Evolutionary conservation across 2,888 invertebrate species (phyloP).

Genomic region (Leucophenga montana): DNA sequence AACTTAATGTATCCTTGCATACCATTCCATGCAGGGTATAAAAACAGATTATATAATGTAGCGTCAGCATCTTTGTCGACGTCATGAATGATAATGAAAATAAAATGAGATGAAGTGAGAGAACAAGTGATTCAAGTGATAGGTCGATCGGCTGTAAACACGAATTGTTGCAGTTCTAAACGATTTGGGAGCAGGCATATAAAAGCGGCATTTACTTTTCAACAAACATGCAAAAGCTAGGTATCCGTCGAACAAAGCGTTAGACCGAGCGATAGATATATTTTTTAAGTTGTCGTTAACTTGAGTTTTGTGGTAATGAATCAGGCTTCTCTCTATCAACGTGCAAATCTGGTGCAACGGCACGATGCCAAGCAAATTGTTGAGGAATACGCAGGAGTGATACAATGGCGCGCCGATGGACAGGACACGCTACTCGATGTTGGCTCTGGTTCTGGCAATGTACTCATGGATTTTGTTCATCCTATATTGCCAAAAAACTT

Average conservation of each 20-base stretch:
- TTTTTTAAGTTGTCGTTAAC: not conserved
- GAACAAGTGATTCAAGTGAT: too few species aligned
- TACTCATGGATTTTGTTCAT: slow-evolving; percentile 78
- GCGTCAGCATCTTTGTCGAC: too few species aligned
- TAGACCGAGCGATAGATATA: not conserved
- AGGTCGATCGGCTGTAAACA: too few species aligned
- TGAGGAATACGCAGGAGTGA: slow-evolving; percentile 77
- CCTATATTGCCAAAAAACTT: slow-evolving; percentile 77
- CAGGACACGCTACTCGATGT: slow-evolving; percentile 78
- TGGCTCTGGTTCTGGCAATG: slow-evolving; percentile 84
- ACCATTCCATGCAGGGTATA: too few species aligned
- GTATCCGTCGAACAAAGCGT: not conserved
- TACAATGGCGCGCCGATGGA: slow-evolving; percentile 76
- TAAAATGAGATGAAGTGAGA: too few species aligned
- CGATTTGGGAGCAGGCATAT: slow-evolving; percentile 35
- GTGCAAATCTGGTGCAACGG: slow-evolving; percentile 80
- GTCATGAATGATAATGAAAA: too few species aligned
- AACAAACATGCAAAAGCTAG: slow-evolving; percentile 14
- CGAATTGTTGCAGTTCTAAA: too few species aligned
- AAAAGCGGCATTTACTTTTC: slow-evolving; percentile 41
- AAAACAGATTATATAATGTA: too few species aligned
- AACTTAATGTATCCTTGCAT: too few species aligned
- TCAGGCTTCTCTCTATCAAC: slow-evolving; percentile 80
- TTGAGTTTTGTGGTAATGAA: slow-evolving; percentile 74
- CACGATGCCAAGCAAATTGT: slow-evolving; percentile 79